phyloP scores from a whole-genome alignment of 2,113 vertebrate species.

The Misgurnus mizolepis region DNA sequence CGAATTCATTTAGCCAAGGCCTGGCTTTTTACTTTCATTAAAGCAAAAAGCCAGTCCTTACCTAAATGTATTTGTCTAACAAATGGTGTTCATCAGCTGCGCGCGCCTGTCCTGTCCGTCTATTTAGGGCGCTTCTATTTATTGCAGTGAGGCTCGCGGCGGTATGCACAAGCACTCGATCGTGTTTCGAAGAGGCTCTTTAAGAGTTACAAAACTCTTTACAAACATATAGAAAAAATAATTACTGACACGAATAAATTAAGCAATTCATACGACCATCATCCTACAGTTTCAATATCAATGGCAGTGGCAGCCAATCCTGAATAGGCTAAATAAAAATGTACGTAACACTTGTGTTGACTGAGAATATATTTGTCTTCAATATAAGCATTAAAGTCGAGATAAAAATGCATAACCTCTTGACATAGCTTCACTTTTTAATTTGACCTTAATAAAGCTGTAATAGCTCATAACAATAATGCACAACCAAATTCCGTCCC shows the following conservation, averaged over 20 bases:
- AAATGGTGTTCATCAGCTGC: not conserved
- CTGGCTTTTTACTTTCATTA: too few species aligned
- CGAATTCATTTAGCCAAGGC: too few species aligned
- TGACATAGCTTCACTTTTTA: too few species aligned
- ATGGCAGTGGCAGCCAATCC: not conserved
- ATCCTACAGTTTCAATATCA: not conserved
- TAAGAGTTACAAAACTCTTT: constrained; percentile 7
- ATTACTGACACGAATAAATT: not conserved
- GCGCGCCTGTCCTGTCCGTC: constrained; percentile 48
- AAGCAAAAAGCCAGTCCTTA: not conserved
- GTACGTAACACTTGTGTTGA: not conserved
- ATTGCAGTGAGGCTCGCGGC: constrained; percentile 62
- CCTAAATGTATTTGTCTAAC: constrained; percentile 1
- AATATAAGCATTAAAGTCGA: too few species aligned
- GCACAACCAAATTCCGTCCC: too few species aligned
- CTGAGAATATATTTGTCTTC: not conserved
- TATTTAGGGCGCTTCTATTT: constrained; percentile 81
- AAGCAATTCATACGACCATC: not conserved
- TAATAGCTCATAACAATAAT: not conserved
- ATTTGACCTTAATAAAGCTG: not conserved
- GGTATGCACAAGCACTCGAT: constrained; percentile 69
- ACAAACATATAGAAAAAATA: not conserved
- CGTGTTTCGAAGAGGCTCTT: constrained; percentile 65
- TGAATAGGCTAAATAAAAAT: not conserved
- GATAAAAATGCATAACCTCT: too few species aligned